A percentile compares a stretch with the other conserved stretches of the same genome.
Evolutionary conservation across 2,113 vertebrate species (phyloP).

Genomic region (Xiphorhynchus elegans): DNA sequence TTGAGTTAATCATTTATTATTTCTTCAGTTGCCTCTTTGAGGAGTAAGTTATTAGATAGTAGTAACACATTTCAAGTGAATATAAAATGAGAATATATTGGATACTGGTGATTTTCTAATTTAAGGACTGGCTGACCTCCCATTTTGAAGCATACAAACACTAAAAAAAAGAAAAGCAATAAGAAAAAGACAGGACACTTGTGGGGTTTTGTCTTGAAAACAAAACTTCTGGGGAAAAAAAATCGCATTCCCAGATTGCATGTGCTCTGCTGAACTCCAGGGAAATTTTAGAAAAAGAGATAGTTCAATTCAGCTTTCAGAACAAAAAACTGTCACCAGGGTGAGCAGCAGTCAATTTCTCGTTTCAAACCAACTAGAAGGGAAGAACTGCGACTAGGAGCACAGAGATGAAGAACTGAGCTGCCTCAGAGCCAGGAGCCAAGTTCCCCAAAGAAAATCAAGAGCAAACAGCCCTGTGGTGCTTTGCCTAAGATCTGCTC

Average conservation of each 20-base stretch:
- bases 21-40: not conserved
- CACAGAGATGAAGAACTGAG: not conserved
- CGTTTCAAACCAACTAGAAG: not conserved
- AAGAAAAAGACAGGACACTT: accelerated
- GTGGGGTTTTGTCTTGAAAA: not conserved
- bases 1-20: not conserved
- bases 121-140: not conserved
- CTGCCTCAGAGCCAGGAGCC: not conserved
- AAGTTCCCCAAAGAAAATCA: not conserved
- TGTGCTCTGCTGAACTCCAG: not conserved
- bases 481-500: not conserved
- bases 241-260: accelerated
- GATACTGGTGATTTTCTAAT: not conserved
- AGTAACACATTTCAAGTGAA: not conserved
- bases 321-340: not conserved
- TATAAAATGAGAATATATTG: not conserved
- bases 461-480: not conserved
- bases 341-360: not conserved
- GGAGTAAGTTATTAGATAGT: not conserved
- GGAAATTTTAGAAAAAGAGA: not conserved
- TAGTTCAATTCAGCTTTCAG: not conserved
- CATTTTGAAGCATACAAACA: not conserved
- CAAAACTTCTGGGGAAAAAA: not conserved
- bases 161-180: accelerated
- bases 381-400: not conserved